Evolutionary conservation across 2,797 vertebrate genomes (phyloP), one percentile per base, ranked within the genome.

Genomic region (Acridotheres tristis): DNA sequence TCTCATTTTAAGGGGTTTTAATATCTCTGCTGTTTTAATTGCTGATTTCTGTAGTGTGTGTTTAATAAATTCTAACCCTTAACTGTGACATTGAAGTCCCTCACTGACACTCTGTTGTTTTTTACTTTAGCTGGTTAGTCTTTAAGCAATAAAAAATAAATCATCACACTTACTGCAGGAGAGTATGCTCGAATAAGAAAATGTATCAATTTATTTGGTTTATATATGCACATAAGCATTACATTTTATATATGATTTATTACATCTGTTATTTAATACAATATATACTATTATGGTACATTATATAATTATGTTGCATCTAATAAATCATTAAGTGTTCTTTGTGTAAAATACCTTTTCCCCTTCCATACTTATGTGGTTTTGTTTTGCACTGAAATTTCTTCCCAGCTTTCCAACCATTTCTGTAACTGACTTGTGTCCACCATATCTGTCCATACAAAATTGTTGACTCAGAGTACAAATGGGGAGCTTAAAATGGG

Each of bases 161-260:
- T 36, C 12, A 11, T 42, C 21, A 18, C 14, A 38, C 23, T 75
- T 89, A 38, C 2, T 77, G 13, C 38, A 59, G 42, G 23, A 13
- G 42, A 54, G 5, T 47, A 16, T 62, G 29, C n/a, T 57, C 78
- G 29, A 92, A 85, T 66, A 89, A 59, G 69, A 67, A 92, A 78
- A 92, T 55, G 30, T 4, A 51, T 7, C 17, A 3, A 12, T 54
- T 61, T 66, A 22, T 88, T 94, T 83, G 23, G 4, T 71, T 71
- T 89, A 21, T 67, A 7, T 32, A n/a, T 87, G 50, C 36, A 53
- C 11, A 21, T 50, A 26, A 84, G 13, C 26, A 48, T 82, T 86
- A 54, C 0, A 4, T 43, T 91, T 79, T 47, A 34, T 40, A 58
- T 3, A 10, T 38, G 5, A 13, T 50, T 10, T 45, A 85, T 79